A percentile compares a stretch with the other conserved stretches of the same genome.
These are phyloP conservation scores for Eurytoma californica DNA, from an alignment of 2,888 invertebrate species.

Conservation along the genomic window DNA sequence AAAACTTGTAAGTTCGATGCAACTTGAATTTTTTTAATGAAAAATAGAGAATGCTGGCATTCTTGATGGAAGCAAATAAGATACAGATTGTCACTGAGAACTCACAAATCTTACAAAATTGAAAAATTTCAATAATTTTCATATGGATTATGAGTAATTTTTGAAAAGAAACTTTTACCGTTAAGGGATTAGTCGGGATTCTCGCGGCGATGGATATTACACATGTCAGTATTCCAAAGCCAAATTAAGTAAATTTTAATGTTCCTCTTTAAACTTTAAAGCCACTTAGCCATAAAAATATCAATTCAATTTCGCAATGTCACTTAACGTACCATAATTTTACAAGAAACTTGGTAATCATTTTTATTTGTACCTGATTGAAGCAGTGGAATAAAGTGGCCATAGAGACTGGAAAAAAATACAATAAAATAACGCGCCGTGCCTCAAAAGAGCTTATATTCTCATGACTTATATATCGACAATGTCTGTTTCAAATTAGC, in stretches of 20 bases:
- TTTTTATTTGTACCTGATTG: conserved; percentile 55
- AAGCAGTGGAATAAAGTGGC: conserved; percentile 49
- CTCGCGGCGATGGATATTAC: conserved; percentile 58
- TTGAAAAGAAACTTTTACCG: conserved; percentile 48
- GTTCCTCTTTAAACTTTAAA: conserved; percentile 58
- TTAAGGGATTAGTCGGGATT: conserved; percentile 57
- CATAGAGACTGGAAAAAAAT: conserved; percentile 53
- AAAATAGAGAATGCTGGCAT: conserved; percentile 56
- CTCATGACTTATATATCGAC: conserved; percentile 37
- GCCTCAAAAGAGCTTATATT: conserved; percentile 44
- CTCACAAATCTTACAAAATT: conserved; percentile 38
- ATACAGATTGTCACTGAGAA: conserved; percentile 39
- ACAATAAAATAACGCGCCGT: conserved; percentile 34
- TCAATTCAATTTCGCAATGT: conserved; percentile 54
- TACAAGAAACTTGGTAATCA: conserved; percentile 31
- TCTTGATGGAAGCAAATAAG: conserved; percentile 46
- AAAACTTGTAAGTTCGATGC: conserved; percentile 39
- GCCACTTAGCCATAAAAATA: conserved; percentile 55
- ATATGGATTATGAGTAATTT: conserved; percentile 49
- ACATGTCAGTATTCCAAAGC: conserved; percentile 59
- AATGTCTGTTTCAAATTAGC: conserved; percentile 42
- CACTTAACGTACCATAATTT: conserved; percentile 49
- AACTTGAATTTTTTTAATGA: conserved; percentile 36
- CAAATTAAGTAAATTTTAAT: conserved; percentile 59
- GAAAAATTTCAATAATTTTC: conserved; percentile 47